Base-by-base conservation (phyloP, 2,113 vertebrate species). In the Rhinogobius similis region DNA sequence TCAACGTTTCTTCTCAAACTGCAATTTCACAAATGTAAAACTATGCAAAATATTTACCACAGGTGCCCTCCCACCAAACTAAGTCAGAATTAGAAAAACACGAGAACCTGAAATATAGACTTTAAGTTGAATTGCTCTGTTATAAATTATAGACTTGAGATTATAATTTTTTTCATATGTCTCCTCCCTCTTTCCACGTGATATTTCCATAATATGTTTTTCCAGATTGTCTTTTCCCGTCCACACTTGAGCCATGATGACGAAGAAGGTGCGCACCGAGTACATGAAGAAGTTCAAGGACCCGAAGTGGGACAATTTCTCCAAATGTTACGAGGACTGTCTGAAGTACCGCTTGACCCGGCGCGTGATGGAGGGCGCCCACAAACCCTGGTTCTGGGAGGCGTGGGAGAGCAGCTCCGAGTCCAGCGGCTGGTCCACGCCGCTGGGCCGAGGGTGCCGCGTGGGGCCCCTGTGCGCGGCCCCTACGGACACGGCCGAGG, bases 251-350 rank as follows among this genome's bases (percentile, higher is more conserved):
- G 39, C 71, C 65, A 91, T 90, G 86, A 80, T 91, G 65, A 89
- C 87, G 41, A 94, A 92, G 72, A 94, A 91, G 38, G 69, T 91
- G 52, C 88, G 93, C 61, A 95, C 94, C 7, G 96, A 98, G 82
- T 97, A 98, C 77, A 98, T 97, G 96, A 97, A 97, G 90, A 94
- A 95, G 76, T 98, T 94, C 88, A 94, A 90, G 55, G 95, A 97
- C 62, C 97, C 96, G 16, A 91, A 93, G 67, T 98, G 96, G 96
- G 96, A 97, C 74, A 94, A 94, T 10, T 96, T 93, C 73, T 93
- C 93, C 62, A 94, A 95, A 72, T 95, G 94, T 75, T 98, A 97
- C 86, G 94, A 95, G 73, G 96, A 98, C 89, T 94, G 95, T 66
- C 80, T 96, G 84, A 94, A 91, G 68, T 98, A 98, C 91, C 94